phyloP scores from a whole-genome alignment of 2,888 invertebrate genomes.

The Silvanus unidentatus region DNA sequence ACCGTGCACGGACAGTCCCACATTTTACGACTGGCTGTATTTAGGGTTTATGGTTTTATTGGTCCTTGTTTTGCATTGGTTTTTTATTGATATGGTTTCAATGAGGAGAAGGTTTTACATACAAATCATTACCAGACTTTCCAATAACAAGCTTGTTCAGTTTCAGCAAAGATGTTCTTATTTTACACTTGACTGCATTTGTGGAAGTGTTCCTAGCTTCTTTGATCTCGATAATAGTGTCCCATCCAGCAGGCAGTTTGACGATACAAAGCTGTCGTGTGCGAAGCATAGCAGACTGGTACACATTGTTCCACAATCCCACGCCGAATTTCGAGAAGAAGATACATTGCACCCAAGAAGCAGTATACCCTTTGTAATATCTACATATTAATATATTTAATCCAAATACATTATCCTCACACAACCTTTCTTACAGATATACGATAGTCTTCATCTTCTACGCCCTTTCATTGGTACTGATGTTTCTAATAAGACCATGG shows the following conservation, averaged over 20 bases:
- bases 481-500: conserved; percentile 73
- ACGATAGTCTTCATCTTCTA: conserved; percentile 90
- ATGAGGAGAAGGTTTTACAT: conserved; percentile 63
- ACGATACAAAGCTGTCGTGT: conserved; percentile 73
- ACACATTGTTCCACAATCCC: conserved; percentile 91
- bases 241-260: conserved; percentile 76
- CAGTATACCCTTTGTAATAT: conserved; percentile 89
- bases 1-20: conserved; percentile 67
- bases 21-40: conserved; percentile 88
- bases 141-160: conserved; percentile 35
- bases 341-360: conserved; percentile 93
- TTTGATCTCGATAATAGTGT: conserved; percentile 68
- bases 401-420: background rate
- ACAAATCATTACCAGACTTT: background rate
- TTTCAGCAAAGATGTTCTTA: conserved; percentile 69
- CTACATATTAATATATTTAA: background rate
- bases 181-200: conserved; percentile 76
- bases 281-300: conserved; percentile 87
- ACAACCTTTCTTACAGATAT: conserved; percentile 58
- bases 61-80: conserved; percentile 84
- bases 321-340: conserved; percentile 83
- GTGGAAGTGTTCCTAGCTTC: conserved; percentile 75
- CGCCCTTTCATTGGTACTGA: conserved; percentile 70
- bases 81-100: conserved; percentile 82
- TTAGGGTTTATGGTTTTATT: conserved; percentile 89